These are phyloP conservation scores for Chascanopsetta lugubris DNA, from an alignment of 2,113 vertebrate genomes.

Conservation along the genomic window DNA sequence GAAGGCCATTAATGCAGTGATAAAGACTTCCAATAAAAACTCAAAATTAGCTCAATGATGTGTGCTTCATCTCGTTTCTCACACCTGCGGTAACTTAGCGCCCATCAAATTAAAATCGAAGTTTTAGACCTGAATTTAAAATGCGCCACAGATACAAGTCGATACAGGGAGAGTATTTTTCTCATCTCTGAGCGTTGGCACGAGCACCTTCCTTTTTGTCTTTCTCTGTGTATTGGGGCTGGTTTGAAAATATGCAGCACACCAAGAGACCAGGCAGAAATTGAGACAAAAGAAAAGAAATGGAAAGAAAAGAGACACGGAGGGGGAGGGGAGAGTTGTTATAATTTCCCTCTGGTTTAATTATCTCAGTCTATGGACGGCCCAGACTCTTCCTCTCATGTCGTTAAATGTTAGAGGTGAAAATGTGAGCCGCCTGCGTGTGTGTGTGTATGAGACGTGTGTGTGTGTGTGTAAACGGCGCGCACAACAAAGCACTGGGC, in stretches of 20 bases:
- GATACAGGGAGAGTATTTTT: constrained; percentile 42
- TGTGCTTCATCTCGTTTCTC: constrained; percentile 10
- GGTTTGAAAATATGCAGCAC: constrained; percentile 56
- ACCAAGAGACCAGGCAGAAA: constrained; percentile 27
- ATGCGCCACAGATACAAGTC: constrained; percentile 26
- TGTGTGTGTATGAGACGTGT: constrained; percentile 8
- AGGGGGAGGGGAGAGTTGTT: constrained; percentile 7
- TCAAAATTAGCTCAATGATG: constrained; percentile 49
- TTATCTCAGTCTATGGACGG: constrained; percentile 64
- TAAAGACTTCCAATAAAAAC: constrained; percentile 56
- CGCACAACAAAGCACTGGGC: constrained; percentile 18
- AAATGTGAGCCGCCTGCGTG: constrained; percentile 18
- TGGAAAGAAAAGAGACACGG: neutral
- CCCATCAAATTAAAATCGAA: constrained; percentile 11
- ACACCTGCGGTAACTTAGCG: constrained; percentile 30
- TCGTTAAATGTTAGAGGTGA: constrained; percentile 62
- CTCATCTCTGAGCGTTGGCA: constrained; percentile 19
- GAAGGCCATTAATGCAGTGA: constrained; percentile 42
- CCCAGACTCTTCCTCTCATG: constrained; percentile 32
- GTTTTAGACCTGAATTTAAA: neutral
- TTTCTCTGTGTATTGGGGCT: neutral
- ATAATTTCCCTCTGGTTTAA: constrained; percentile 78
- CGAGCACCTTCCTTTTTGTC: constrained; percentile 13
- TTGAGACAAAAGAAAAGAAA: constrained; percentile 3
- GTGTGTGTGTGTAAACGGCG: constrained; percentile 19